Conservation (phyloP, 2,888 invertebrate genomes). For the Melikaiella ostensackeni region DNA sequence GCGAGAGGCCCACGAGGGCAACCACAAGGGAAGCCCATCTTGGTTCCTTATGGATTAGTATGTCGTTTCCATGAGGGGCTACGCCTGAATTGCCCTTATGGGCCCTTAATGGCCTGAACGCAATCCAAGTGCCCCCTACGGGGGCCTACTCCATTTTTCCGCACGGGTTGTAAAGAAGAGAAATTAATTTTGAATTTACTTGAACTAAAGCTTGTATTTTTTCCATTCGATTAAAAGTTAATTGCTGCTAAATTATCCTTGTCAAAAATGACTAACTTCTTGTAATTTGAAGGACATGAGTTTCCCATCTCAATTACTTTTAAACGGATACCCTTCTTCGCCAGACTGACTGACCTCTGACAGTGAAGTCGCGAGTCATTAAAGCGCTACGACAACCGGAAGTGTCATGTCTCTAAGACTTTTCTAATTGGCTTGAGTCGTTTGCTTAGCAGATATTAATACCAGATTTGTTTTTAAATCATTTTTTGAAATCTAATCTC, state of each 20-base stretch:
- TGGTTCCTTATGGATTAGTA: too few species aligned
- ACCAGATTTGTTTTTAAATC: not conserved
- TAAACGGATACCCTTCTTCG: constrained; percentile 27
- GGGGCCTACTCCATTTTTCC: too few species aligned
- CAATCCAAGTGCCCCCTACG: too few species aligned
- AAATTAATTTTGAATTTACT: too few species aligned
- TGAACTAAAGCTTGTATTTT: too few species aligned
- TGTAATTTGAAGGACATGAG: constrained; percentile 23
- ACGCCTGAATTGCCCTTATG: too few species aligned
- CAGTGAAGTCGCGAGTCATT: constrained; percentile 36
- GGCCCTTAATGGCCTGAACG: too few species aligned
- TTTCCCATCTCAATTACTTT: constrained; percentile 36
- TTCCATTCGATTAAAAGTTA: not conserved
- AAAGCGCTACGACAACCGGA: constrained; percentile 16
- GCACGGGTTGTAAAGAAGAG: too few species aligned
- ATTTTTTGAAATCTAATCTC: not conserved
- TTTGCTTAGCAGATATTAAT: constrained; percentile 4
- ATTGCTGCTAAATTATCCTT: constrained; percentile 10
- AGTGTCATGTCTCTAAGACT: not conserved
- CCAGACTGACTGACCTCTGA: constrained; percentile 17
- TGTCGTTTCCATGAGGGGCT: too few species aligned
- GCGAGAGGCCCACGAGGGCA: too few species aligned
- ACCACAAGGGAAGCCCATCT: too few species aligned
- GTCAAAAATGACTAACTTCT: constrained; percentile 24
- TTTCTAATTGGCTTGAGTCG: constrained; percentile 7